These are phyloP conservation scores for Scyliorhinus canicula DNA, from an alignment of 2,797 vertebrate genomes.

Conservation along the genomic window DNA sequence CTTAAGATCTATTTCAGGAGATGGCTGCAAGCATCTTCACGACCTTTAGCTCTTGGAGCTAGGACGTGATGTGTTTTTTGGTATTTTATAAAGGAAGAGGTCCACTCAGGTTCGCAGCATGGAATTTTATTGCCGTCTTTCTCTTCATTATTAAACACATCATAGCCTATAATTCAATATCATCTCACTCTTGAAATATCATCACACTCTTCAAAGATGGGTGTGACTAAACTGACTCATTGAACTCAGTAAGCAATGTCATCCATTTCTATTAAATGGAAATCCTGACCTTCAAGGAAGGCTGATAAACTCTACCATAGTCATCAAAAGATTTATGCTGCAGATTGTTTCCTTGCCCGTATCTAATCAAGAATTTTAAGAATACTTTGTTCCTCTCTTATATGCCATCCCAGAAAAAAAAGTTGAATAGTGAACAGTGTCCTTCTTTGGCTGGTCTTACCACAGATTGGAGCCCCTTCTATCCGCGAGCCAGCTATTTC, in stretches of 20 bases:
- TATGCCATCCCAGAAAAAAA: not conserved
- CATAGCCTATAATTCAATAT: not conserved
- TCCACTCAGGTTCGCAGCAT: not conserved
- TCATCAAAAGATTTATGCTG: not conserved
- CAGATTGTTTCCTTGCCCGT: not conserved
- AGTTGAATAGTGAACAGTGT: not conserved
- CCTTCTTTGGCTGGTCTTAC: slow-evolving; percentile 60
- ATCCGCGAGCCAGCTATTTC: slow-evolving; percentile 89
- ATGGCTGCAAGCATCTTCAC: not conserved
- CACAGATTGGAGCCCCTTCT: slow-evolving; percentile 82
- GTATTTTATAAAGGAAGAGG: not conserved
- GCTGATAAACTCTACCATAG: not conserved
- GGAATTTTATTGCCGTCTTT: not conserved
- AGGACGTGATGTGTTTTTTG: not conserved
- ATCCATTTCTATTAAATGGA: not conserved
- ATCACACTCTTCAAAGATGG: not conserved
- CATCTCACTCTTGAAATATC: not conserved
- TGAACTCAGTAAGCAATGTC: not conserved
- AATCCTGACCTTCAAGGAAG: not conserved
- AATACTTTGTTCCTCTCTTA: not conserved
- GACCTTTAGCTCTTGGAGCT: not conserved
- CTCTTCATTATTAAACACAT: not conserved
- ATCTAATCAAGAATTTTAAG: not conserved
- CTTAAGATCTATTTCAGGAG: not conserved
- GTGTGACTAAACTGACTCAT: not conserved